Evolutionary conservation across 92 coral and sea anemone species (phyloP).

Genomic region (Porites rus): DNA sequence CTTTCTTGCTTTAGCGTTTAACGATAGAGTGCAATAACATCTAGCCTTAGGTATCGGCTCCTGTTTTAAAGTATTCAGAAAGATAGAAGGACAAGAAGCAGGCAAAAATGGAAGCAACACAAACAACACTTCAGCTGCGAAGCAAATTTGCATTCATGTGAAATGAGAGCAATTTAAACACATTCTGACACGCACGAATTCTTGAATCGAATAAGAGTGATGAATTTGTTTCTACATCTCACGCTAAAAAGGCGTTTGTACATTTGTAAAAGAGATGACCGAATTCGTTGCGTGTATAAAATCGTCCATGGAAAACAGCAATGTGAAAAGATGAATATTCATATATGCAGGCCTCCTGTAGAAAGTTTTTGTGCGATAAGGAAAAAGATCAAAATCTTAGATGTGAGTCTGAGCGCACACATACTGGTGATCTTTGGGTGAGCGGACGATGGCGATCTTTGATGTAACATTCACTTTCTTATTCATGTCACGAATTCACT

Average conservation of each 20-base stretch:
- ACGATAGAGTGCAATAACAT: too few species aligned
- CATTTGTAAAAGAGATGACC: background rate
- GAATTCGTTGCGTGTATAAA: background rate
- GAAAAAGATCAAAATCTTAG: slow-evolving; percentile 31
- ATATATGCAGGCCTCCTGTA: slow-evolving; percentile 23
- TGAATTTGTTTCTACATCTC: too few species aligned
- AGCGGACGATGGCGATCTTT: background rate
- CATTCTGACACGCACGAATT: background rate
- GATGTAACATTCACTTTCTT: too few species aligned
- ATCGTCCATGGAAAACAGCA: background rate
- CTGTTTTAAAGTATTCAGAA: background rate
- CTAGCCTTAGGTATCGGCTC: background rate
- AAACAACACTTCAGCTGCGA: background rate
- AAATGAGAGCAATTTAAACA: background rate
- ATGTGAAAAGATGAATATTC: slow-evolving; percentile 27
- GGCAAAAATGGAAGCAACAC: background rate
- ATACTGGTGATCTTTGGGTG: background rate
- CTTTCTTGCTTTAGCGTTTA: too few species aligned
- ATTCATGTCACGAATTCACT: background rate
- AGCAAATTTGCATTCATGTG: slow-evolving; percentile 30
- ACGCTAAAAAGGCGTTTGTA: background rate
- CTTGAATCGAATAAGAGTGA: background rate
- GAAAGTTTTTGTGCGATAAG: slow-evolving; percentile 3
- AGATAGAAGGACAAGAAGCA: background rate
- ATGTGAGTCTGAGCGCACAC: background rate